Base-by-base conservation (phyloP, 2,888 invertebrate genomes). In the Epirrhoe tristata region DNA sequence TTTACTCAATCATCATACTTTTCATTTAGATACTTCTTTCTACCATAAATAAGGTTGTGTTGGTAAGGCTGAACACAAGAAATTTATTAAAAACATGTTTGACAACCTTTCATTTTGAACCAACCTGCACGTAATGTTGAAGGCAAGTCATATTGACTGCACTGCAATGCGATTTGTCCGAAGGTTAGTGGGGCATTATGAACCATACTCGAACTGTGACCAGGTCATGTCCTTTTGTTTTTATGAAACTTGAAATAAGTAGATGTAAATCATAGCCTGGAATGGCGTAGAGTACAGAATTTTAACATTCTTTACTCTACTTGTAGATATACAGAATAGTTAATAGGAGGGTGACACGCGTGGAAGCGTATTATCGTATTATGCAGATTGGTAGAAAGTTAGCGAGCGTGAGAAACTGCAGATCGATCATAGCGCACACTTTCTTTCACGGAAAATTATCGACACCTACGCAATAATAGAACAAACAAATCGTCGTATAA, bases 391-490 rank as follows among this genome's bases (percentile, higher is more conserved):
- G 55, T 63, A 63, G 66, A 69, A 66, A 66, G 66, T 16, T 36
- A 14, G 24, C 12, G 34, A 57, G 55, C 57, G 59, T 52, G 58
- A 50, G 59, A 67, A 58, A 54, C 52, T 34, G 55, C 43, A 62
- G 66, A 69, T 62, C 58, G 50, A 66, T 63, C 63, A 66, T 57
- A 55, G 48, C 56, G 59, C 53, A 57, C 53, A 66, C 66, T 69
- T 66, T 69, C 53, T 63, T 59, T 64, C 53, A 24, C 57, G 24
- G 24, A 17, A 58, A 60, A 68, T 62, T 61, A 32, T 17, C 39
- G n/a, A 14, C 32, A 32, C 55, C 51, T 39, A 65, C 51, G 56
- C 55, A 55, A 57, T 63, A 57, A 58, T 48, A n/a, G 34, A 5
- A 39, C 59, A 64, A 31, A 56, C 17, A 59, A 58, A 56, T 39